Conservation (phyloP, 2,797 vertebrate genomes). For the Nasua narica region DNA sequence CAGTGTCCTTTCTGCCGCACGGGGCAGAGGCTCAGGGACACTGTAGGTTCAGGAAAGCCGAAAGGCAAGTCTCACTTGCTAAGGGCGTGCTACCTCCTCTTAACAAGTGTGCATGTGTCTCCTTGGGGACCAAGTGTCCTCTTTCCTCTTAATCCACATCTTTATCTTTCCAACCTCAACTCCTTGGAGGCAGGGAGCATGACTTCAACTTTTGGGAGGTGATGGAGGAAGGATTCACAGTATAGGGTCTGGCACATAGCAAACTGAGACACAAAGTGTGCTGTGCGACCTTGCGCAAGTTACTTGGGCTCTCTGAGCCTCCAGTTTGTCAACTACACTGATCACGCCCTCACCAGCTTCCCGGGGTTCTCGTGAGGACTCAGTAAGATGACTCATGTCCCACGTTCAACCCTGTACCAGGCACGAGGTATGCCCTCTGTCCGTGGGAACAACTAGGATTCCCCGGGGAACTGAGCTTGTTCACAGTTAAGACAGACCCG, state of each 20-base stretch:
- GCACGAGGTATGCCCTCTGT: not conserved
- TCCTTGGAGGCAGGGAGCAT: not conserved
- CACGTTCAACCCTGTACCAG: not conserved
- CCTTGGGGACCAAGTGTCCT: not conserved
- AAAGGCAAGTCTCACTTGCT: not conserved
- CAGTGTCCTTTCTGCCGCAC: not conserved
- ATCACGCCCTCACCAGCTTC: not conserved
- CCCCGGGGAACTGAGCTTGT: not conserved
- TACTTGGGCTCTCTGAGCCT: not conserved
- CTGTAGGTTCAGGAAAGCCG: not conserved
- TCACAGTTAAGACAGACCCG: not conserved
- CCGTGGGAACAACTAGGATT: not conserved
- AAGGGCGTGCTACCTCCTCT: not conserved
- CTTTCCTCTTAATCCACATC: not conserved
- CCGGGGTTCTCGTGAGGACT: not conserved
- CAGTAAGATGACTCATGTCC: not conserved
- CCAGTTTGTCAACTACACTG: not conserved
- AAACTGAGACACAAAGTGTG: not conserved
- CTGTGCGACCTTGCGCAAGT: not conserved
- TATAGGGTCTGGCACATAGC: not conserved
- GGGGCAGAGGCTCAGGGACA: not conserved
- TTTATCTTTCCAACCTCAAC: not conserved
- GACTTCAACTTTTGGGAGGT: not conserved
- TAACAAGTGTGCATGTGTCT: not conserved
- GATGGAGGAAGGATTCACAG: not conserved